Base-by-base conservation (phyloP, 2,113 vertebrate genomes). In the Polypterus senegalus region DNA sequence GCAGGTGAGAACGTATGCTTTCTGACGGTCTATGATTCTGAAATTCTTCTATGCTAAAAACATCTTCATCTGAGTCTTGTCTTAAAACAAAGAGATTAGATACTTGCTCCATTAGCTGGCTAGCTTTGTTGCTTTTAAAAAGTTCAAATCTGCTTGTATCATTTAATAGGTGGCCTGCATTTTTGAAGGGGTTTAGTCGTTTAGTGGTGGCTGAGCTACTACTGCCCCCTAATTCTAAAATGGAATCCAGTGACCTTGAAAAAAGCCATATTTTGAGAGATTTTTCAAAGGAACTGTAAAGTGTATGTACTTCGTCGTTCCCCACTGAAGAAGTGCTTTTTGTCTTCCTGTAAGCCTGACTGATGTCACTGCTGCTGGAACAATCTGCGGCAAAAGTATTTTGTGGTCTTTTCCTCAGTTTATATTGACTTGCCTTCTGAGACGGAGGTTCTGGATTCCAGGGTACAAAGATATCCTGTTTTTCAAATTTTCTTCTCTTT, bases 381-480 rank as follows among this genome's bases (percentile, higher is more conserved):
- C 78, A 79, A 44, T 72, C 67, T 0, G 74, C 43, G 7, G 7
- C 4, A 57, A 7, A 7, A 43, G 54, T 5, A 4, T 9, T 43
- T 27, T 27, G 27, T 27, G 27, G 27, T 27, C 27, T 1, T 27
- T 27, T 27, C 27, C 27, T 27, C 27, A 27, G 27, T 27, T 27
- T 27, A 27, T 27, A 27, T 27, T 27, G 27, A 27, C 27, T 27
- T 27, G 27, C 45, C 59, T 70, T 48, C 58, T 71, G 5, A 44
- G 66, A 73, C 3, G 73, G 73, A 62, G 77, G 78, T 73, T 82
- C 82, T 63, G 76, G 72, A 74, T 85, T 86, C 82, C 86, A 86
- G 70, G 83, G 85, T 56, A 92, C 82, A 57, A 85, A 87, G 71
- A 86, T 54, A 61, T 89, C 86, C 75, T 90, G 84, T 65, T 89